Evolutionary conservation across 2,113 vertebrate species (phyloP).

Genomic region (Oreochromis aureus): DNA sequence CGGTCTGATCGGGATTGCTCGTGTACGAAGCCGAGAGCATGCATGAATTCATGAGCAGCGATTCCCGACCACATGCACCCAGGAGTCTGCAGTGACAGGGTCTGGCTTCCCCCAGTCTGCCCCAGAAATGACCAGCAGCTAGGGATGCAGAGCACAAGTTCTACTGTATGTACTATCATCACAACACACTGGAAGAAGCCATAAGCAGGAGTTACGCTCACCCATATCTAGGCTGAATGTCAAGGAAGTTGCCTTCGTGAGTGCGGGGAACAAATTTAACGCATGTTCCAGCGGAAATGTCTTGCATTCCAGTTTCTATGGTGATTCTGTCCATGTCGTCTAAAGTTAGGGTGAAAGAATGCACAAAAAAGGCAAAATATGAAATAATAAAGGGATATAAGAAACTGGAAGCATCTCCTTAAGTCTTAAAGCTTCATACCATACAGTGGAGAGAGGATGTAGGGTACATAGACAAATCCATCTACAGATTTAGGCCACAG

Average conservation of each 20-base stretch:
- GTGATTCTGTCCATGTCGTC: constrained; percentile 77
- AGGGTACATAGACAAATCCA: constrained; percentile 69
- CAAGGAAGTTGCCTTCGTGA: constrained; percentile 68
- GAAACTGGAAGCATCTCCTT: background rate
- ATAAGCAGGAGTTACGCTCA: constrained; percentile 17
- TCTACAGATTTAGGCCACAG: constrained; percentile 70
- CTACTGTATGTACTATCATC: background rate
- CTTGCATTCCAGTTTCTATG: constrained; percentile 74
- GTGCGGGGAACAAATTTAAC: constrained; percentile 73
- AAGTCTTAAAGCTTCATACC: constrained; percentile 31
- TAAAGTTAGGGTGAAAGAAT: background rate
- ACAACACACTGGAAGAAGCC: background rate
- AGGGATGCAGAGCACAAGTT: background rate
- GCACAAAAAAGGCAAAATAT: background rate
- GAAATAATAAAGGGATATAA: background rate
- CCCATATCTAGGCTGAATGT: constrained; percentile 72
- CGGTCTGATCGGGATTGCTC: constrained; percentile 83
- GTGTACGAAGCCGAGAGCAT: constrained; percentile 81
- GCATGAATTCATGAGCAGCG: constrained; percentile 81
- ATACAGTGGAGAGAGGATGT: constrained; percentile 58
- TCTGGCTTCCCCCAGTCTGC: constrained; percentile 76
- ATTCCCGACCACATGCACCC: constrained; percentile 82
- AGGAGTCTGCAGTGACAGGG: constrained; percentile 73
- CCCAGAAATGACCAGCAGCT: constrained; percentile 84
- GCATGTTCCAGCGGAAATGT: constrained; percentile 68